These are phyloP conservation scores for Neotragus moschatus DNA, from an alignment of 2,113 vertebrate genomes.

Conservation along the genomic window DNA sequence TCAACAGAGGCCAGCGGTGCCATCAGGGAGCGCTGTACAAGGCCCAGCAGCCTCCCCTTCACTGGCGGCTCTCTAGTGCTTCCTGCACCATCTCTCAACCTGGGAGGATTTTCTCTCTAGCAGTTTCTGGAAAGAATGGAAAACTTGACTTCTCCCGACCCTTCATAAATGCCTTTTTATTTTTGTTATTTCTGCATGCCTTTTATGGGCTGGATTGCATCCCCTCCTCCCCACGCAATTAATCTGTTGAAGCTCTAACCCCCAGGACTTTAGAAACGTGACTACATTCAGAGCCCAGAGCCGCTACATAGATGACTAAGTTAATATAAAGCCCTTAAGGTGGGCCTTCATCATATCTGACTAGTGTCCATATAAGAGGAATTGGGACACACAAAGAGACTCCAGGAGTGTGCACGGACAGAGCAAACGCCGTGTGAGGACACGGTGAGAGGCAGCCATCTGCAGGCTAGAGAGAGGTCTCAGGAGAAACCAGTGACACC, in stretches of 20 bases:
- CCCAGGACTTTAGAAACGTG: not conserved
- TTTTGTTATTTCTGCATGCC: not conserved
- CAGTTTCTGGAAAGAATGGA: not conserved
- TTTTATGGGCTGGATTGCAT: not conserved
- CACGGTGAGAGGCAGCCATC: not conserved
- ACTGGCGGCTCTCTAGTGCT: not conserved
- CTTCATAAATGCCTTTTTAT: not conserved
- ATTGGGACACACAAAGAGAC: not conserved
- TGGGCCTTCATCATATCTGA: not conserved
- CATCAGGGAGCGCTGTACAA: slow-evolving; percentile 42
- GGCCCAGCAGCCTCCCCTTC: not conserved
- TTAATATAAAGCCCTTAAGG: not conserved
- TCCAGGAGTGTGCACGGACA: too few species aligned
- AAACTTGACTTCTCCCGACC: not conserved
- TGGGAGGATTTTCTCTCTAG: not conserved
- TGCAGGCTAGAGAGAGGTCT: not conserved
- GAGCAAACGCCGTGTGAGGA: not conserved
- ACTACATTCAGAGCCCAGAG: not conserved
- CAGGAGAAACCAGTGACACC: not conserved
- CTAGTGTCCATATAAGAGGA: not conserved
- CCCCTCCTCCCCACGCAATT: not conserved
- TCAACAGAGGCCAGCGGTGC: not conserved
- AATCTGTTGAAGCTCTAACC: not conserved
- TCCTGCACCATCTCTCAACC: not conserved
- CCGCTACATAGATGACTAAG: not conserved